These are phyloP conservation scores for Sapayoa aenigma DNA, from an alignment of 2,113 vertebrate species.

Conservation along the genomic window DNA sequence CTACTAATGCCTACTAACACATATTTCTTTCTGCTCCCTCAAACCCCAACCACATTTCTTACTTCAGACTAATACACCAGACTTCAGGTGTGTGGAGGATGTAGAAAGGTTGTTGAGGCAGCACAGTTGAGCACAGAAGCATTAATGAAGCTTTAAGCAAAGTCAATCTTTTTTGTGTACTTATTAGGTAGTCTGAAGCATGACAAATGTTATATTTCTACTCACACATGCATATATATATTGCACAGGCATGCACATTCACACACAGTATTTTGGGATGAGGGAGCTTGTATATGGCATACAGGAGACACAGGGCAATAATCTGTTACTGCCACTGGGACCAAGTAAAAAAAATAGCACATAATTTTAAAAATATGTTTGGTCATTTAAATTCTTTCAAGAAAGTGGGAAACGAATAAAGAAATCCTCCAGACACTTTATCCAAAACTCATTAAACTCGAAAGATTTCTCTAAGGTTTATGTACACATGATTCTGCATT, in stretches of 20 bases:
- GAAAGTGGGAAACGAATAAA: background rate
- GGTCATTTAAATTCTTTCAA: background rate
- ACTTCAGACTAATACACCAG: background rate
- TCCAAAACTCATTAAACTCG: background rate
- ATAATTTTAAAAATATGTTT: background rate
- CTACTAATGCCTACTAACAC: background rate
- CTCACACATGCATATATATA: background rate
- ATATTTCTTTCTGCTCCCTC: background rate
- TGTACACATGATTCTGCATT: background rate
- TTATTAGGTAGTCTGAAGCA: background rate
- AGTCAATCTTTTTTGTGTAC: background rate
- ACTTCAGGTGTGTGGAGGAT: conserved; percentile 24
- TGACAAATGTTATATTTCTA: background rate
- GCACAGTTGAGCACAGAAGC: background rate
- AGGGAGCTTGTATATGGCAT: background rate
- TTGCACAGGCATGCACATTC: background rate
- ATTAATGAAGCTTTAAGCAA: background rate
- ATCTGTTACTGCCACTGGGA: background rate
- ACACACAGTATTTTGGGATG: background rate
- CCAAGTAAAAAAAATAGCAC: background rate
- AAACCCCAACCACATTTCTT: background rate
- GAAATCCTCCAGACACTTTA: background rate
- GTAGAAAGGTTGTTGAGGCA: background rate
- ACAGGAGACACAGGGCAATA: background rate
- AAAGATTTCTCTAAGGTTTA: background rate